Evolutionary conservation across 2,797 vertebrate genomes (phyloP), one percentile per base, ranked within the genome.

Genomic region (Parauchenoglanis ngamensis): DNA sequence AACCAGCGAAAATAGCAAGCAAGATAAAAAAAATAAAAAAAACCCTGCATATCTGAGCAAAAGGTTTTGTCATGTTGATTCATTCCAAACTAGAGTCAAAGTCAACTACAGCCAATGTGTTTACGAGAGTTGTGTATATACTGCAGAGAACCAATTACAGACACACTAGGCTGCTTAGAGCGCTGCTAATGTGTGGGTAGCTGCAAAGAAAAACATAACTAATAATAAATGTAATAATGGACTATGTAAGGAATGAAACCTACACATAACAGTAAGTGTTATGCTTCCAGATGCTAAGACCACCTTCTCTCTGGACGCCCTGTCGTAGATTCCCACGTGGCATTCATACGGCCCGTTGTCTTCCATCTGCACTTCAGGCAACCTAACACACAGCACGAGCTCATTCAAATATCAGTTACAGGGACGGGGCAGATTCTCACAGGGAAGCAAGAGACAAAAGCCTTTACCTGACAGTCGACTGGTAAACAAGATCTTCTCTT

Each of bases 271-370:
- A 0, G 96, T 96, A 89, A 98, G 97, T 87, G 95, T 95, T 72
- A 98, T 94, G 25, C 97, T 98, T 73, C 97, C 96, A 0, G 97
- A 98, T 0, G 97, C 97, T 77, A 98, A 93, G n/a, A 98, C 96
- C 92, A 98, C 97, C 89, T 96, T 98, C 91, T 97, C 97, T 80
- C 96, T 91, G 0, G 97, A 97, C 19, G 95, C 95, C 1, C 95
- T 93, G 94, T 98, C 98, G 0, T 98, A 98, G 92, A 98, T 97
- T 19, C 97, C 97, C 89, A 99, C 98, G 0, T 99, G 97, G 89
- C 98, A 99, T 91, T 99, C 97, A 0, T 98, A 99, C 57, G 97
- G 95, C 12, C 98, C 97, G 0, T 97, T 97, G 91, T 99, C 98
- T 0, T 96, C 96, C 92, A 98, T 97, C 44, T 97, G 97, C 77